These are phyloP conservation scores for Apostichopus parvimensis DNA, from an alignment of 35 echinoderm and acorn worm genomes.

Conservation along the genomic window DNA sequence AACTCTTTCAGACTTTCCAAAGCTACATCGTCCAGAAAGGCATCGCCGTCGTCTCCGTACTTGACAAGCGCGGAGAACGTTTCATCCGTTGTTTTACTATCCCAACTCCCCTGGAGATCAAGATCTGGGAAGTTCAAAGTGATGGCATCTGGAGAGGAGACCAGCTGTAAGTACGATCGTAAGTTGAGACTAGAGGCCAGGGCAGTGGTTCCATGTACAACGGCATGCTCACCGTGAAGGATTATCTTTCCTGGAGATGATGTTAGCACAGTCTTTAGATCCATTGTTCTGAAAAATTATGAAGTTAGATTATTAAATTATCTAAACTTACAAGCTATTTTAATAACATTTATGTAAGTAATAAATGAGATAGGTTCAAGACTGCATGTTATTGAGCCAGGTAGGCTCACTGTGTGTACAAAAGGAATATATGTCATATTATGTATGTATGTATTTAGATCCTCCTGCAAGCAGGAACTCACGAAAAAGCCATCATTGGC, in stretches of 20 bases:
- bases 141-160: background rate
- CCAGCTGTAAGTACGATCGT: constrained; percentile 63
- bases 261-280: constrained; percentile 13
- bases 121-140: constrained; percentile 76
- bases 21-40: constrained; percentile 25
- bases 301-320: too few species aligned
- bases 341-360: too few species aligned
- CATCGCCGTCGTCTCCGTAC: background rate
- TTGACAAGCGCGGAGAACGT: constrained; percentile 55
- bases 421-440: too few species aligned
- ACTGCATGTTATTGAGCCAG: too few species aligned
- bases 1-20: constrained; percentile 55
- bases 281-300: background rate
- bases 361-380: too few species aligned
- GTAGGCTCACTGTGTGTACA: too few species aligned
- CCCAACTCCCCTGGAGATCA: constrained; percentile 56
- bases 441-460: too few species aligned
- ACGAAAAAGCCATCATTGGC: too few species aligned
- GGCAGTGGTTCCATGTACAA: constrained; percentile 90
- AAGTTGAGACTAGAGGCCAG: constrained; percentile 87
- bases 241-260: constrained; percentile 94
- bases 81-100: constrained; percentile 39
- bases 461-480: too few species aligned
- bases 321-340: too few species aligned
- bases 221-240: constrained; percentile 94